Base-by-base conservation (phyloP, 1,140 invertebrate genomes). In the Lordiphosa collinella region DNA sequence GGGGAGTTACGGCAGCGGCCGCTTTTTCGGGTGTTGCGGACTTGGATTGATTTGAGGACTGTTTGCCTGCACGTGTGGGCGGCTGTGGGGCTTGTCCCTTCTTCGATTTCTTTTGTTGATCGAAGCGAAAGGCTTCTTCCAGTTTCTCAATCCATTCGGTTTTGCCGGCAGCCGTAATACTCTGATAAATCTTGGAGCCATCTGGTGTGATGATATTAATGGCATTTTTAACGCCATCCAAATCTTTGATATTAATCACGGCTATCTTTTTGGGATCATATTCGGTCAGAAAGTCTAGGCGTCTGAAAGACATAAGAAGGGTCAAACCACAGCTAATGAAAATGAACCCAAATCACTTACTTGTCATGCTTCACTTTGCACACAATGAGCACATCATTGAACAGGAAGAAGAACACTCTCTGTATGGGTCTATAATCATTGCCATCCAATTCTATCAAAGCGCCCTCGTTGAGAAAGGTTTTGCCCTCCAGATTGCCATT, bases 201-300 rank as follows among this genome's bases (percentile, higher is more conserved):
- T 97, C 96, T 88, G 98, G 98, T 55, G 96, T 97, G 51, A 99
- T 90, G 1, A 99, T 91, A 89, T 99, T 99, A 72, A 99, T 98
- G 3, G 96, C 96, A 89, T 97, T 94, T 89, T 97, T 98, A 0
- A 97, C 93, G 54, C 93, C 95, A 41, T 95, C 96, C 53, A 97
- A 90, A 90, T 99, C 97, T 69, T 95, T 92, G 3, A 99, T 96
- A 91, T 99, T 99, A 0, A 99, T 97, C 12, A 98, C 94, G 22
- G 97, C 97, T 58, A 99, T 90, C 87, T 93, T 96, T 84, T 96
- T 96, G 2, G 99, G 91, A 72, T 98, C 95, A 89, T 99, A 98
- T 73, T 96, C 92, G 4, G 93, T 93, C 89, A 98, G 94, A 90
- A 97, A 96, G 89, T 96, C 95, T 82, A 97, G 97, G 64, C 95